These are phyloP conservation scores for Octopus sinensis DNA, from an alignment of 1,140 invertebrate species.

Conservation along the genomic window DNA sequence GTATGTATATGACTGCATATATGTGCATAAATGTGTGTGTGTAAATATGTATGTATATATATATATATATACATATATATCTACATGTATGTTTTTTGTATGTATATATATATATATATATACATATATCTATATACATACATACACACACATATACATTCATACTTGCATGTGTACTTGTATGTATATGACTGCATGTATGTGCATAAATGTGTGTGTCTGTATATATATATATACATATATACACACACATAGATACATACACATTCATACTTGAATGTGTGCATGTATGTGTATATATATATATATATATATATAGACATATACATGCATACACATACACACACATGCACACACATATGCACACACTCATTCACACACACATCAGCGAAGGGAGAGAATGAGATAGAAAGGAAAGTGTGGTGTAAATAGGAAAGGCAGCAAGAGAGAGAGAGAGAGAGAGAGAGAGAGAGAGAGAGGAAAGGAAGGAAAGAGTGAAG, in stretches of 20 bases:
- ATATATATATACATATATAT: not conserved
- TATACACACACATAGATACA: not conserved
- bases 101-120: not conserved
- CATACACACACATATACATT: not conserved
- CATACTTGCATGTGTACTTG: not conserved
- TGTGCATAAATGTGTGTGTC: not conserved
- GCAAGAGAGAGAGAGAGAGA: not conserved
- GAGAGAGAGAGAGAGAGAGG: not conserved
- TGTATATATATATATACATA: not conserved
- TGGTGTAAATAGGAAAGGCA: not conserved
- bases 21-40: too few species aligned
- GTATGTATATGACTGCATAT: too few species aligned
- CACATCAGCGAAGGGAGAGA: not conserved
- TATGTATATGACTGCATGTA: not conserved
- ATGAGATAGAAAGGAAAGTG: not conserved
- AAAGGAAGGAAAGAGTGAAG: not conserved
- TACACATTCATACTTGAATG: too few species aligned
- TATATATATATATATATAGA: not conserved
- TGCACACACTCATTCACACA: too few species aligned
- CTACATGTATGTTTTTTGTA: not conserved
- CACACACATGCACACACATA: not conserved
- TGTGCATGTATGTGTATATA: not conserved
- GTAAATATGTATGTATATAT: not conserved
- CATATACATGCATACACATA: not conserved
- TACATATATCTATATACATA: not conserved